Base-by-base conservation (phyloP, 2,797 vertebrate genomes). In the Pseudochaenichthys georgianus region DNA sequence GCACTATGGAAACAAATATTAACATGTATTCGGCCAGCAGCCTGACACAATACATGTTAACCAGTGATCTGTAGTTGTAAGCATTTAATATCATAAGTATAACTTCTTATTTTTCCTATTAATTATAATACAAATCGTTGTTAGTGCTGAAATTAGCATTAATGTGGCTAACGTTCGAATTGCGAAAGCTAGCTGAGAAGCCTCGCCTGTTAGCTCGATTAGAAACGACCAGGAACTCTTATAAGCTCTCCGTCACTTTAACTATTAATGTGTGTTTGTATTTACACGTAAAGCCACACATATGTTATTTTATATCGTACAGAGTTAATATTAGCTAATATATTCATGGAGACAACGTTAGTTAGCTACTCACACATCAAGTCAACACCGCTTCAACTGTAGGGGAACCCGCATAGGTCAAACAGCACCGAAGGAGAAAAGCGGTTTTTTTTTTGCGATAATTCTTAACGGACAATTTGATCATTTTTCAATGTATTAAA, bases 301-400 rank as follows among this genome's bases (percentile, higher is more conserved):
- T 2, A 3, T 46, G 31, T 48, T 3, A 48, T 71, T 77, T 17
- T 53, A 5, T 11, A 15, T 8, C 13, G n/a, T 59, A 43, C 0
- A 54, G 1, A 47, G 5, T 13, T 19, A 38, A 58, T 50, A 66
- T 38, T 0, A 53, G 58, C 13, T 17, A 55, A 66, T 57, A 70
- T 53, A 64, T 8, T 42, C 41, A 54, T 58, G 48, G 73, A 77
- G 62, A 68, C 21, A 82, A 57, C 57, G 58, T 57, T 87, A 48
- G 84, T 72, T 87, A 90, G 85, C 82, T 90, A 90, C 91, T 92
- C 90, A 92, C 92, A 91, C 91, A 92, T 87, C 85, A 77, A 38
- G 81, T 81, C 76, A 84, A 75, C 82, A 68, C 81, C 79, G 80
- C 78, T 83, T 88, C 85, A 66, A 8, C 70, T 60, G 69, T 92